Evolutionary conservation across 2,113 vertebrate genomes (phyloP).

Genomic region (Phodopus roborovskii): DNA sequence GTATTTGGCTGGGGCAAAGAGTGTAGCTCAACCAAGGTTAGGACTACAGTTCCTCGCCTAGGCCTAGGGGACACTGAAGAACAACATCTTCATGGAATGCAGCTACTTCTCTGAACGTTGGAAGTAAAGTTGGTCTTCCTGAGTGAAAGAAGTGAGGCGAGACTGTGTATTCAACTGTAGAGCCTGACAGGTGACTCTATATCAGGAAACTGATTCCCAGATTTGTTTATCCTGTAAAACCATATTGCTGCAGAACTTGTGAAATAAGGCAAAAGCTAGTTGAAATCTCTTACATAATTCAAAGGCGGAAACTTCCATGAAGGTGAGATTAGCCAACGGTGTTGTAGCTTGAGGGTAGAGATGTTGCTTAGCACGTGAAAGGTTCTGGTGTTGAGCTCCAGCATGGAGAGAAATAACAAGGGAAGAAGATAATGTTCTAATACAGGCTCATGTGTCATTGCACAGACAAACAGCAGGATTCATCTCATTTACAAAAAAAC

Average conservation of each 20-base stretch:
- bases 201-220: neutral
- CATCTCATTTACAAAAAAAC: neutral
- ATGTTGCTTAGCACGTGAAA: neutral
- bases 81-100: neutral
- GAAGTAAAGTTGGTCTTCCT: neutral
- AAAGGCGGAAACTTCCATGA: neutral
- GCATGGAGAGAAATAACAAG: neutral
- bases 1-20: rapidly evolving
- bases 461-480: neutral
- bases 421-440: neutral
- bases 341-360: neutral
- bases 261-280: neutral
- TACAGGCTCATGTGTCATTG: neutral
- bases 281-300: neutral
- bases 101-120: neutral
- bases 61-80: neutral
- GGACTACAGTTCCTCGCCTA: neutral
- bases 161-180: neutral
- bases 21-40: no score
- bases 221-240: neutral
- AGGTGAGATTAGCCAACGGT: no score
- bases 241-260: neutral
- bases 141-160: neutral
- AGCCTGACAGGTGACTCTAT: neutral
- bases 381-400: neutral